Percentiles rank a stretch among this genome's conserved stretches.
Evolutionary conservation across 2,888 invertebrate species (phyloP).

Genomic region (Rhagonycha fulva): DNA sequence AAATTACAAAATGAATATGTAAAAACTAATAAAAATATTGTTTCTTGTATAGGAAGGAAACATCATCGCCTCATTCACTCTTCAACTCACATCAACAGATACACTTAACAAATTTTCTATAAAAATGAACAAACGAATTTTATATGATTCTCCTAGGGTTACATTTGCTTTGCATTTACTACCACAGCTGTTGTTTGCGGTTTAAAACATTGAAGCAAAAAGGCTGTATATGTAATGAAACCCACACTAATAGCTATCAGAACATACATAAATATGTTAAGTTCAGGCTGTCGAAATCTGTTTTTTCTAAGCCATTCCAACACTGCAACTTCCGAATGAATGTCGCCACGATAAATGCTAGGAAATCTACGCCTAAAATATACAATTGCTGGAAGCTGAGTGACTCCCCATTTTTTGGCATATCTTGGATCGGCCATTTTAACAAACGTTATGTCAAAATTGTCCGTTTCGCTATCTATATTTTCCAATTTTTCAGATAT

Average conservation of each 20-base stretch:
- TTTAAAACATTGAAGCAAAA: constrained; percentile 88
- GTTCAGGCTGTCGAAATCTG: constrained; percentile 88
- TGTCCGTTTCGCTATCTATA: constrained; percentile 94
- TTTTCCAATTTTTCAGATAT: constrained; percentile 87
- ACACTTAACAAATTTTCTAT: not conserved
- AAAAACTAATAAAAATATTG: constrained; percentile 3
- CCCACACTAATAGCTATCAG: constrained; percentile 83
- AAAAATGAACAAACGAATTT: constrained; percentile 5
- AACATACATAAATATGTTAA: constrained; percentile 94
- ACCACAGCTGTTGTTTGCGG: constrained; percentile 67
- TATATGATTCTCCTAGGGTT: constrained; percentile 35
- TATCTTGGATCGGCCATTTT: constrained; percentile 92
- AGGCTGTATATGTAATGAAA: constrained; percentile 88
- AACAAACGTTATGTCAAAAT: constrained; percentile 91
- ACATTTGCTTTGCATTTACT: constrained; percentile 70
- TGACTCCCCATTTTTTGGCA: constrained; percentile 93
- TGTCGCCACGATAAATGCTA: constrained; percentile 88
- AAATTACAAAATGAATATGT: constrained; percentile 1
- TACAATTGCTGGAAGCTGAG: constrained; percentile 86
- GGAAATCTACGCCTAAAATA: constrained; percentile 91
- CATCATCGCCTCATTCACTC: not conserved
- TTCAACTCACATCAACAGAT: not conserved
- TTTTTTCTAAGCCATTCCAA: constrained; percentile 93
- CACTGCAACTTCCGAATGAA: constrained; percentile 83
- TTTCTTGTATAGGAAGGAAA: constrained; percentile 12